Conservation (phyloP, 2,113 vertebrate species). For the Strix uralensis region DNA sequence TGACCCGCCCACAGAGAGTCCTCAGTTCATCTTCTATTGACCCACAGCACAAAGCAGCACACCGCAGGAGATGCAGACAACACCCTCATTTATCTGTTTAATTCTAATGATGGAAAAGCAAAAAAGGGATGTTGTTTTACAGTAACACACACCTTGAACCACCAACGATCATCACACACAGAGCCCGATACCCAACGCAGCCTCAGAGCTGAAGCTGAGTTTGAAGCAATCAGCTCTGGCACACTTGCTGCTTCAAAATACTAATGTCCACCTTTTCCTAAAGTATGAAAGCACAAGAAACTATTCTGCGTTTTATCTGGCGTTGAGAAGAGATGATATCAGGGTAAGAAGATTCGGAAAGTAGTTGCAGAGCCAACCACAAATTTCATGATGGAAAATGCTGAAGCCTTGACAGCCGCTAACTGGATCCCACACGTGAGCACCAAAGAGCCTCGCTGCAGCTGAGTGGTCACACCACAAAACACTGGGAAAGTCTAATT, state of each 20-base stretch:
- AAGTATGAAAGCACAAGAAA: neutral
- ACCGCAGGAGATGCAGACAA: neutral
- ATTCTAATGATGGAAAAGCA: neutral
- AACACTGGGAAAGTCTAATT: neutral
- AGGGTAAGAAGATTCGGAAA: neutral
- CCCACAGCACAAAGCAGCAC: neutral
- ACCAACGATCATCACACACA: accelerated
- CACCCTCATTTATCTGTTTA: neutral
- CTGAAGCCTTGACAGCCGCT: neutral
- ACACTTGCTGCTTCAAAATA: neutral
- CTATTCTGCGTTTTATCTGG: neutral
- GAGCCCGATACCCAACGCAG: accelerated
- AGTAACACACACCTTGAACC: neutral
- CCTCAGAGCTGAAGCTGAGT: accelerated
- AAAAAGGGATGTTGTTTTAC: neutral
- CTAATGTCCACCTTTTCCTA: neutral
- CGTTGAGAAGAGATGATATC: neutral
- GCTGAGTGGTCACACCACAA: neutral
- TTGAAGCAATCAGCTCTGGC: neutral
- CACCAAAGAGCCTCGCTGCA: neutral
- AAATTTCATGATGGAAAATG: accelerated
- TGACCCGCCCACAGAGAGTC: neutral
- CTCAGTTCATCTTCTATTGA: neutral
- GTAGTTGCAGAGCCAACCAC: neutral
- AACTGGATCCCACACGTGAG: neutral